These are phyloP conservation scores for Torymus aiolomorphi DNA, from an alignment of 2,888 invertebrate genomes.

Conservation along the genomic window DNA sequence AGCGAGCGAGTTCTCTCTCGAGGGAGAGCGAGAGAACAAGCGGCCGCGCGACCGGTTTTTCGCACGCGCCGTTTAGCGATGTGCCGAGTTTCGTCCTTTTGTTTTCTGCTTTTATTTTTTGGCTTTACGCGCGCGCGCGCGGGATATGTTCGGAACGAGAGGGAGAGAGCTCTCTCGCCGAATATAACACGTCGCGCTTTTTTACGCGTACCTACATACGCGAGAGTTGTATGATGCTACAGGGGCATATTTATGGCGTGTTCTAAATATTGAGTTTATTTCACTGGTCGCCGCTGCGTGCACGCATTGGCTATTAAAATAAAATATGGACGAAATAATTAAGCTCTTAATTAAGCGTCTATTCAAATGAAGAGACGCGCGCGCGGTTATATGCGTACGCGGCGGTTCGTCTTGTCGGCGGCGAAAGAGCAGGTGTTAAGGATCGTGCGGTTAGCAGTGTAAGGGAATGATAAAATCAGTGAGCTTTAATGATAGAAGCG, in stretches of 20 bases:
- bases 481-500: too few species aligned
- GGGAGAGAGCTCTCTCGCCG: background rate
- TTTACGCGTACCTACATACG: too few species aligned
- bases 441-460: background rate
- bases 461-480: too few species aligned
- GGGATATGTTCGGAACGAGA: background rate
- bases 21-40: constrained; percentile 47
- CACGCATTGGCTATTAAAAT: background rate
- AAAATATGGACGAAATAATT: constrained; percentile 33
- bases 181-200: constrained; percentile 8
- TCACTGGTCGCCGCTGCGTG: background rate
- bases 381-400: too few species aligned
- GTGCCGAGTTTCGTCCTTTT: background rate
- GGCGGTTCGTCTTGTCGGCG: too few species aligned
- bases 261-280: constrained; percentile 7
- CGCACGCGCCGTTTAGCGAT: constrained; percentile 27
- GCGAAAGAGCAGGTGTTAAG: background rate
- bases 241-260: constrained; percentile 15
- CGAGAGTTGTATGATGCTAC: background rate
- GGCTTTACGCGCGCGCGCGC: background rate
- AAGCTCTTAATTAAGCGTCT: constrained; percentile 19
- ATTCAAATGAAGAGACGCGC: background rate
- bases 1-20: background rate
- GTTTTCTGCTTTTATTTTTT: constrained; percentile 21
- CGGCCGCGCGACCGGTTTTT: constrained; percentile 64